phyloP scores from a whole-genome alignment of 2,797 vertebrate species.

The Gephyroberyx darwinii region DNA sequence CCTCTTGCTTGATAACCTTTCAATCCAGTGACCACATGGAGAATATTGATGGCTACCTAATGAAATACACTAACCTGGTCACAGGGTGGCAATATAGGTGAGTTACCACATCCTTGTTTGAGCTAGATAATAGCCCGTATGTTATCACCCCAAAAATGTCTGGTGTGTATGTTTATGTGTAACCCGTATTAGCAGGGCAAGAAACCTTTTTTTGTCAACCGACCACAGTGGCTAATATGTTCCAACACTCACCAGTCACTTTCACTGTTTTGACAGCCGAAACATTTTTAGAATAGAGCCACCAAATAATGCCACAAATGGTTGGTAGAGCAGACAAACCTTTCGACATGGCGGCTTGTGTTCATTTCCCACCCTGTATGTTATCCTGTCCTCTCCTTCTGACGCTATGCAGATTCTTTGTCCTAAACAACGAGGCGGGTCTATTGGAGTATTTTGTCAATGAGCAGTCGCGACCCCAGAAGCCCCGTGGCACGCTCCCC shows the following conservation, averaged over 20 bases:
- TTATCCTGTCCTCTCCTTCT: background rate
- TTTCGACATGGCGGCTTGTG: background rate
- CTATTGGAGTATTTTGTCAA: slow-evolving; percentile 97
- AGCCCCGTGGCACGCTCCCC: slow-evolving; percentile 93
- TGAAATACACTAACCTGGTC: slow-evolving; percentile 99
- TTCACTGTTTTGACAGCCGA: slow-evolving; percentile 10
- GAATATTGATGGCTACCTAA: slow-evolving; percentile 94
- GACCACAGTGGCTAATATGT: background rate
- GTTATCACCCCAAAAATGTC: background rate
- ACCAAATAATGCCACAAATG: background rate
- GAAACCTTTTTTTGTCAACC: background rate
- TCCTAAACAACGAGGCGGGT: slow-evolving; percentile 96
- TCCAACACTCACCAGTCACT: background rate
- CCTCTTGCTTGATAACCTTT: background rate
- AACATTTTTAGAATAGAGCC: background rate
- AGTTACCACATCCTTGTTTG: slow-evolving; percentile 53
- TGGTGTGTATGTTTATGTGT: background rate
- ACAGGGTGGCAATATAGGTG: slow-evolving; percentile 99
- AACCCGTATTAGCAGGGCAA: background rate
- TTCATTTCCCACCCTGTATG: background rate
- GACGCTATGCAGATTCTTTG: slow-evolving; percentile 88
- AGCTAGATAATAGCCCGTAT: background rate
- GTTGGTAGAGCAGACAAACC: background rate
- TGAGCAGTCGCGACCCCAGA: slow-evolving; percentile 93
- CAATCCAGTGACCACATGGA: slow-evolving; percentile 95